Evolutionary conservation across 2,113 vertebrate genomes (phyloP), one percentile per base, ranked within the genome.

Genomic region (Lonchura striata): DNA sequence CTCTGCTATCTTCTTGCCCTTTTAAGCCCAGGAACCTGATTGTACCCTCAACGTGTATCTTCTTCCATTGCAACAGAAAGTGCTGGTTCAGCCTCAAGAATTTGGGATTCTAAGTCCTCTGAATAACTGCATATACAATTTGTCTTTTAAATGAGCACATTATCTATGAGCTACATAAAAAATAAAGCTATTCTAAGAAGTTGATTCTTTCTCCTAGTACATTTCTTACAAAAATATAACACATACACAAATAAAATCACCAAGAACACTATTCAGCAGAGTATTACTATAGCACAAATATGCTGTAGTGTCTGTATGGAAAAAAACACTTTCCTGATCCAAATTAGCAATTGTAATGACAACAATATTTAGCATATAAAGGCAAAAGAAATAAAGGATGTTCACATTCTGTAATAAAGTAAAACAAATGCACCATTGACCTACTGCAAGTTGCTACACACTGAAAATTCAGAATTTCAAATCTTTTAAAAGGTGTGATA

Each of bases 31-130:
- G 3, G 90, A 94, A 95, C 54, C 41, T 49, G 85, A 95, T 70
- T 63, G 3, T 63, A 60, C 33, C 74, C 68, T 56, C 63, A 63
- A 93, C 5, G 3, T 44, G 21, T 35, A 85, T 74, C 90, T 92
- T 92, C 83, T 82, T 93, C 82, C 72, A 94, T 63, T 80, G 87
- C 90, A 86, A 65, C 63, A 93, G 70, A 92, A 95, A 91, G 56
- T 70, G 92, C 60, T 96, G 93, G 87, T 90, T 90, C 71, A 90
- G 92, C 22, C 82, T 88, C 93, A 96, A 92, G 71, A 93, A 96
- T 81, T 0, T 44, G 9, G 31, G 82, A 81, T 96, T 93, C 93
- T 93, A 94, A 84, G 60, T 88, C 50, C 50, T 91, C 61, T 90
- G 71, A 78, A 92, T 88, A 91, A 83, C 0, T 59, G 44, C 47